Evolutionary conservation across 2,888 invertebrate genomes (phyloP).

Genomic region (Macrosiphum euphorbiae): DNA sequence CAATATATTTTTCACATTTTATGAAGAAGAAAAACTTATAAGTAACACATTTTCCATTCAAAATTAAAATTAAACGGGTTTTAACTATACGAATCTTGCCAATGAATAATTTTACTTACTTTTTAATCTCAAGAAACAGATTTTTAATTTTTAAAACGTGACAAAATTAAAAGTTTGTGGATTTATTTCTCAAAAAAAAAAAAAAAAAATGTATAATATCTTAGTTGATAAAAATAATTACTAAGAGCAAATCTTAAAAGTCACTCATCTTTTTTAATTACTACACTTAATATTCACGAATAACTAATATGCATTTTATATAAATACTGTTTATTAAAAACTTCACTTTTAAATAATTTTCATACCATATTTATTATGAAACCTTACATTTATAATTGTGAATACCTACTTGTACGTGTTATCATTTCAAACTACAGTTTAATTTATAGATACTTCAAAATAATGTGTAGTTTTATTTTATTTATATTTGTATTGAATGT

Average conservation of each 20-base stretch:
- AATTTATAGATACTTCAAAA: neutral
- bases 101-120: neutral
- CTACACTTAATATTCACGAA: constrained; percentile 3
- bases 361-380: neutral
- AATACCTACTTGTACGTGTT: neutral
- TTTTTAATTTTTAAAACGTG: constrained; percentile 15
- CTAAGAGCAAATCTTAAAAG: neutral
- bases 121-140: constrained; percentile 23
- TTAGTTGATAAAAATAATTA: constrained; percentile 8
- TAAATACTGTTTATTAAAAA: neutral
- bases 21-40: neutral
- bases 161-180: constrained; percentile 28
- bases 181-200: neutral
- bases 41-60: neutral
- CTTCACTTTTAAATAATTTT: neutral
- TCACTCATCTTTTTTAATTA: constrained; percentile 8
- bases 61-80: neutral
- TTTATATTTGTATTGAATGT: neutral
- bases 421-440: neutral
- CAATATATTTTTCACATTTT: neutral
- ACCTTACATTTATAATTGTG: neutral
- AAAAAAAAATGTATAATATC: neutral
- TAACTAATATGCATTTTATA: neutral
- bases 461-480: neutral
- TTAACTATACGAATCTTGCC: neutral